These are phyloP conservation scores for Nomada goodeniana DNA, from an alignment of 2,888 invertebrate species.

Conservation along the genomic window DNA sequence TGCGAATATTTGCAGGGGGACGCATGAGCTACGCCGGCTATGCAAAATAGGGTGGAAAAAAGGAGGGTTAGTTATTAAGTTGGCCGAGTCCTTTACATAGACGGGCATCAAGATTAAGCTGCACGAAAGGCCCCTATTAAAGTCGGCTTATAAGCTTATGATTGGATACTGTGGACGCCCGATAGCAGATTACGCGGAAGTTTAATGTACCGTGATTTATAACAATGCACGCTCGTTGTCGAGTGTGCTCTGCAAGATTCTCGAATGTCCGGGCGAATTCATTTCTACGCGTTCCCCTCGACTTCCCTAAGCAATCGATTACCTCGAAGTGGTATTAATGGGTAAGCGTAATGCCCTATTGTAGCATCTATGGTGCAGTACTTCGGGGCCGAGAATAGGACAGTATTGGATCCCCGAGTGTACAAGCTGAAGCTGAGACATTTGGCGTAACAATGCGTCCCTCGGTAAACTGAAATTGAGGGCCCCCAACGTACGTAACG, in stretches of 20 bases:
- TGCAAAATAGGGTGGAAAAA: slow-evolving; percentile 42
- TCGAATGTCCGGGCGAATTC: neutral
- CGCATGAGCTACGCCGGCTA: slow-evolving; percentile 37
- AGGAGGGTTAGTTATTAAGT: slow-evolving; percentile 43
- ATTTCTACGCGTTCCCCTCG: too few species aligned
- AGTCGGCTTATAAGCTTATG: slow-evolving; percentile 16
- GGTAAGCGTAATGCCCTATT: neutral
- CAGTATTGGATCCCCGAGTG: neutral
- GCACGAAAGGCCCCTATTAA: slow-evolving; percentile 49
- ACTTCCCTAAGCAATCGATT: too few species aligned
- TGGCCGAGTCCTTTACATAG: slow-evolving; percentile 19
- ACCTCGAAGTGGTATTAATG: neutral
- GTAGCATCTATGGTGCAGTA: too few species aligned
- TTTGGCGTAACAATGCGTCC: slow-evolving; percentile 10
- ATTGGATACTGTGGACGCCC: slow-evolving; percentile 15
- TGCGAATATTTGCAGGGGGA: slow-evolving; percentile 51
- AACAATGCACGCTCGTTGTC: neutral
- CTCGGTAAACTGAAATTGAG: slow-evolving; percentile 6
- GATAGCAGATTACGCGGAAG: slow-evolving; percentile 9
- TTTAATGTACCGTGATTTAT: neutral
- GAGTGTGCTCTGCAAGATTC: neutral
- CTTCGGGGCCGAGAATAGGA: neutral
- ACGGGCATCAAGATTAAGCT: slow-evolving; percentile 45
- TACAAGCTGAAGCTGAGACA: neutral
- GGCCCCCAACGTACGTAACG: slow-evolving; percentile 8